These are phyloP conservation scores for Leptinotarsa juncta DNA, from an alignment of 2,888 invertebrate species.

Conservation along the genomic window DNA sequence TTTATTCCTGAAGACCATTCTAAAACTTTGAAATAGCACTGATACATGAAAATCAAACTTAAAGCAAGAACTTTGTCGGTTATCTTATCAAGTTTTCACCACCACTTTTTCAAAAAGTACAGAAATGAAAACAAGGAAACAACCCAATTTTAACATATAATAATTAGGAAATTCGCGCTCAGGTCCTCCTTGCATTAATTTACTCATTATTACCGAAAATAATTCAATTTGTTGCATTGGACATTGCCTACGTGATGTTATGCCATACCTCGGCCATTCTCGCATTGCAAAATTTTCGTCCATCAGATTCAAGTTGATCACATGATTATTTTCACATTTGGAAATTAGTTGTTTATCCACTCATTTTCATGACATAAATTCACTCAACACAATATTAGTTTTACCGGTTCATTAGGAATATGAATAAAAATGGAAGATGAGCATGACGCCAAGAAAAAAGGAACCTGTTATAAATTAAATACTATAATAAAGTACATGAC, in stretches of 20 bases:
- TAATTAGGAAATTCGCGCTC: neutral
- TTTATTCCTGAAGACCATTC: neutral
- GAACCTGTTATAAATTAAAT: slow-evolving; percentile 60
- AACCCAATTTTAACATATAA: neutral
- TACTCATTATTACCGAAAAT: neutral
- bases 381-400: neutral
- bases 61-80: neutral
- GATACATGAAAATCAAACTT: neutral
- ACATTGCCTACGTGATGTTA: slow-evolving; percentile 19
- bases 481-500: slow-evolving; percentile 59
- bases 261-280: slow-evolving; percentile 21
- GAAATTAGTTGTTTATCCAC: neutral
- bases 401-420: slow-evolving; percentile 29
- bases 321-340: neutral
- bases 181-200: neutral
- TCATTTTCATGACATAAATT: neutral
- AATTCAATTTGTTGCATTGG: neutral
- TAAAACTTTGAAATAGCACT: neutral
- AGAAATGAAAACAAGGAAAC: neutral
- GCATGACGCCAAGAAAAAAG: slow-evolving; percentile 62
- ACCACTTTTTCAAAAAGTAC: neutral
- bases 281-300: neutral
- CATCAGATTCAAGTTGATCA: neutral
- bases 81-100: slow-evolving; percentile 10
- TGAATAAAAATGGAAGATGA: slow-evolving; percentile 48